Evolutionary conservation across 2,797 vertebrate species (phyloP), one percentile per base, ranked within the genome.

Genomic region (Coregonus suidteri): DNA sequence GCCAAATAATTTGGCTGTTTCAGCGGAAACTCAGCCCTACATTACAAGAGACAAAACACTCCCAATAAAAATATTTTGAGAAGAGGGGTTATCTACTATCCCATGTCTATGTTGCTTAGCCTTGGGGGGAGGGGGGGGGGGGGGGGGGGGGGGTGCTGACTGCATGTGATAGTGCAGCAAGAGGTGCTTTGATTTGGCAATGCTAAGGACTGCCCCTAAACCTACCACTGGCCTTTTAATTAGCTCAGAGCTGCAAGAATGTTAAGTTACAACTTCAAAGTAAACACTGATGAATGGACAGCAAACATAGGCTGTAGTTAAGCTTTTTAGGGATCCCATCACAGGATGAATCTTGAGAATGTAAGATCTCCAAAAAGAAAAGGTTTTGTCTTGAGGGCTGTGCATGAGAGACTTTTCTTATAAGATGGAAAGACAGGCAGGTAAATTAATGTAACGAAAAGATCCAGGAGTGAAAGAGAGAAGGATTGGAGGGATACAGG

Each of bases 241-340:
- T 90, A 90, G 87, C 88, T 77, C 77, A 13, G 68, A 54, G 78
- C 1, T 18, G 81, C 73, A 87, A 82, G 89, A 93, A 91, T 86
- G 89, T 82, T 31, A 84, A 79, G 87, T 80, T 78, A 64, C 73
- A 20, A 78, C 87, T 91, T 91, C 90, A 93, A 90, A 93, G 92
- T 79, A 86, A 86, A 81, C 81, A 83, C 66, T 77, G 80, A 84
- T 88, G 84, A 90, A 85, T 82, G 37, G 80, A 86, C 74, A 68
- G 79, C 88, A 91, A 92, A 91, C 78, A 82, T 62, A 77, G 77
- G 76, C 78, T 64, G 68, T 76, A 71, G 79, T 79, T 85, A 77
- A 77, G 76, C 72, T 74, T 78, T 71, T 78, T 74, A 73, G 73
- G 66, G 20, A 65, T 35, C 54, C 69, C 70, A 69, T 76, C 37